These are phyloP conservation scores for Euspilapteryx auroguttella DNA, from an alignment of 2,888 invertebrate genomes.

Conservation along the genomic window DNA sequence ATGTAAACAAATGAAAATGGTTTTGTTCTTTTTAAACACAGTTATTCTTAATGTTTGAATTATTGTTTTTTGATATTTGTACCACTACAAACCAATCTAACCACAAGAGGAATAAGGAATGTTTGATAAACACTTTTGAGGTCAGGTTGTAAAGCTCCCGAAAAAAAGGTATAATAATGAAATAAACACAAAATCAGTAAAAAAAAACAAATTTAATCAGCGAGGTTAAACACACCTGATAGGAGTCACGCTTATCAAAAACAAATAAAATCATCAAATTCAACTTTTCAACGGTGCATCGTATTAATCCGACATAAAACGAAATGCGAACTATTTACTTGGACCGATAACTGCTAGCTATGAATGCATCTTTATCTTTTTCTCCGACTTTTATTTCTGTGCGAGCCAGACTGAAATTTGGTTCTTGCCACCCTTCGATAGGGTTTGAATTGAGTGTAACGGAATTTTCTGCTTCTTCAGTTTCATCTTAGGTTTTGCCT, in stretches of 20 bases:
- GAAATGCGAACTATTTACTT: constrained; percentile 52
- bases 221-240: background rate
- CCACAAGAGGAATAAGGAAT: too few species aligned
- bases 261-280: constrained; percentile 18
- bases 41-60: too few species aligned
- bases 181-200: too few species aligned
- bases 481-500: constrained; percentile 54
- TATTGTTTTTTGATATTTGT: too few species aligned
- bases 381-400: constrained; percentile 20
- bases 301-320: constrained; percentile 45
- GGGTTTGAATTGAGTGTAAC: constrained; percentile 17
- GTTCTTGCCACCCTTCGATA: constrained; percentile 7
- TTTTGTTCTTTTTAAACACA: too few species aligned
- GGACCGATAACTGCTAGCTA: constrained; percentile 40
- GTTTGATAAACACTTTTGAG: too few species aligned
- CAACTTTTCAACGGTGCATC: constrained; percentile 38
- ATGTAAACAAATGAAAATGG: too few species aligned
- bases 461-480: constrained; percentile 34
- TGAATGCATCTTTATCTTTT: constrained; percentile 49
- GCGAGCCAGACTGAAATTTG: constrained; percentile 8
- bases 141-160: too few species aligned
- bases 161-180: too few species aligned
- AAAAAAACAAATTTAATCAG: background rate
- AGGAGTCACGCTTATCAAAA: background rate
- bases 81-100: too few species aligned